Evolutionary conservation across 92 coral and sea anemone species (phyloP).

Genomic region (Epizoanthus scotinus): DNA sequence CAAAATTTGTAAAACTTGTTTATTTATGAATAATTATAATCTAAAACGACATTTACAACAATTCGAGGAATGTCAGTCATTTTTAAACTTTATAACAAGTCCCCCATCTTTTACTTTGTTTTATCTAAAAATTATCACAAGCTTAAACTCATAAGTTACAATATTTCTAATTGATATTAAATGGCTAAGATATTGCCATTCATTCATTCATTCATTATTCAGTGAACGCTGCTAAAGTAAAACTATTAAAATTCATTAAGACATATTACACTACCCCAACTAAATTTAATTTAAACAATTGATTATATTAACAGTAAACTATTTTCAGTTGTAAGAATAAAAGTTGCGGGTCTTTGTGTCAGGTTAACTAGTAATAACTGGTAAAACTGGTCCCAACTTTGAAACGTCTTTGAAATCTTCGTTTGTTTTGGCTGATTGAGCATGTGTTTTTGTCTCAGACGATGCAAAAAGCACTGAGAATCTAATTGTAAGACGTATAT

Average conservation of each 20-base stretch:
- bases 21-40: not conserved
- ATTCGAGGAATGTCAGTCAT: not conserved
- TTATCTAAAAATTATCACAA: not conserved
- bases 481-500: constrained; percentile 4
- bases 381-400: constrained; percentile 42
- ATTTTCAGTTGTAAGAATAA: not conserved
- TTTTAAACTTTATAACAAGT: not conserved
- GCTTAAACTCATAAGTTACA: not conserved
- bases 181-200: not conserved
- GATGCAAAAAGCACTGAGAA: constrained; percentile 48
- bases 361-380: constrained; percentile 19
- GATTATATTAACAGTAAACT: not conserved
- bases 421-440: not conserved
- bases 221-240: not conserved
- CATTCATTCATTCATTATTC: too few relatives aligned
- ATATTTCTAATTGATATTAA: not conserved
- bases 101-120: not conserved
- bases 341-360: not conserved
- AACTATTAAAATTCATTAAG: not conserved
- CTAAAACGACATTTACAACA: not conserved
- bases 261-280: not conserved
- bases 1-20: not conserved
- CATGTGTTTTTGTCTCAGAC: constrained; percentile 36
- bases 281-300: constrained; percentile 1
- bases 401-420: not conserved